These are phyloP conservation scores for Protaetia brevitarsis DNA, from an alignment of 1,140 invertebrate species.

Conservation along the genomic window DNA sequence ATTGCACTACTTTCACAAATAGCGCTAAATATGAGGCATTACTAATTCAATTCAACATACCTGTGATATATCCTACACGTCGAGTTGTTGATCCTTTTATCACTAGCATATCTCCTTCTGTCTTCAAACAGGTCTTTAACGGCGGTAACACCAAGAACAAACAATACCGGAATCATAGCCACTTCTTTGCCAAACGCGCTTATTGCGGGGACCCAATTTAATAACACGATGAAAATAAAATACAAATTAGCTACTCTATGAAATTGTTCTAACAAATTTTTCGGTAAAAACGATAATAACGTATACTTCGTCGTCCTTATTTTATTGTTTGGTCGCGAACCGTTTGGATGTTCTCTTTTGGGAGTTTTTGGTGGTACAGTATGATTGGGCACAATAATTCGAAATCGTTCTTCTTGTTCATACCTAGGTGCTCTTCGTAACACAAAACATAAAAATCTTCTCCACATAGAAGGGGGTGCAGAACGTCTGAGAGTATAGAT, in stretches of 20 bases:
- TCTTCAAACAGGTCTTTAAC: slow-evolving; percentile 98
- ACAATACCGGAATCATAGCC: slow-evolving; percentile 89
- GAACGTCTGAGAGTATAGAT: slow-evolving; percentile 81
- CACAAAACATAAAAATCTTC: slow-evolving; percentile 60
- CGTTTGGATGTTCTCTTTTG: slow-evolving; percentile 79
- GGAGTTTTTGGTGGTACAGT: slow-evolving; percentile 73
- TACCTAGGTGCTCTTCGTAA: slow-evolving; percentile 51
- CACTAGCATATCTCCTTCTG: slow-evolving; percentile 80
- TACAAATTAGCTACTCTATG: slow-evolving; percentile 97
- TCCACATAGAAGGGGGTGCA: slow-evolving; percentile 66
- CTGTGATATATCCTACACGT: slow-evolving; percentile 87
- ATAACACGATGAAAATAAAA: slow-evolving; percentile 93
- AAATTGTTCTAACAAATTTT: slow-evolving; percentile 97
- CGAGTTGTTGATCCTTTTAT: slow-evolving; percentile 91
- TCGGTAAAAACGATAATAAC: slow-evolving; percentile 88
- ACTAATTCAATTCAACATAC: too few relatives aligned
- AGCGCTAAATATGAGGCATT: too few relatives aligned
- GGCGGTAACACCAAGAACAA: slow-evolving; percentile 94
- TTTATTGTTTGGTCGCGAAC: slow-evolving; percentile 73
- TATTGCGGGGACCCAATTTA: slow-evolving; percentile 92
- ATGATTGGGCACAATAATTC: slow-evolving; percentile 79
- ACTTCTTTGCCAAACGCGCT: slow-evolving; percentile 96
- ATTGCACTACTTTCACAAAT: too few relatives aligned
- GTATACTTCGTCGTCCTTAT: slow-evolving; percentile 97
- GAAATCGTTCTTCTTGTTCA: slow-evolving; percentile 64